Evolutionary conservation across 2,888 invertebrate genomes (phyloP).

Genomic region (Lithophane ornitopus): DNA sequence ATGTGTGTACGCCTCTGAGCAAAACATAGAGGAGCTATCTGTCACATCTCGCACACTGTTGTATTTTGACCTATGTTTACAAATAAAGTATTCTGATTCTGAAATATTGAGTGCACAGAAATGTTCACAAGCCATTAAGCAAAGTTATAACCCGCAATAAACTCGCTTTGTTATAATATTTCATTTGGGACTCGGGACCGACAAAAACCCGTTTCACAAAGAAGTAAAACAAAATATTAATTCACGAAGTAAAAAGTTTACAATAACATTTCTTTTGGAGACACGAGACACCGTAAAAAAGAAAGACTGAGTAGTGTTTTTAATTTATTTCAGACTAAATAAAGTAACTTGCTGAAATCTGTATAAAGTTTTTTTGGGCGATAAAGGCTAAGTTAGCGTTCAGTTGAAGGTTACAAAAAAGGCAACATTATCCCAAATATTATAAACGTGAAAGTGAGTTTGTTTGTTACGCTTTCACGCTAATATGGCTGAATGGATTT

Average conservation of each 20-base stretch:
- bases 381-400: background rate
- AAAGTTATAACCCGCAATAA: conserved; percentile 15
- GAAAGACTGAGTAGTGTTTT: background rate
- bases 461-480: too few species aligned
- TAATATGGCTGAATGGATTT: too few species aligned
- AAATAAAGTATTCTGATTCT: too few species aligned
- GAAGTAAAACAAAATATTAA: conserved; percentile 18
- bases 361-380: background rate
- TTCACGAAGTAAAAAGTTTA: conserved; percentile 36
- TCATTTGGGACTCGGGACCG: background rate
- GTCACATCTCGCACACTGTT: background rate
- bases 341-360: conserved; percentile 7
- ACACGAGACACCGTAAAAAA: conserved; percentile 4
- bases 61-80: too few species aligned
- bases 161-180: conserved; percentile 7
- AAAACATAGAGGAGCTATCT: too few species aligned
- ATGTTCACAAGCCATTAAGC: conserved; percentile 12
- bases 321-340: conserved; percentile 19
- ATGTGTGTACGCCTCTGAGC: too few species aligned
- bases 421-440: too few species aligned
- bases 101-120: background rate
- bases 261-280: conserved; percentile 23
- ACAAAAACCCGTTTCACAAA: conserved; percentile 9
- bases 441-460: too few species aligned
- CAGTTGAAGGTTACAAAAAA: background rate